phyloP scores from a whole-genome alignment of 1,140 invertebrate species.

The Aphaenogaster ashmeadi region DNA sequence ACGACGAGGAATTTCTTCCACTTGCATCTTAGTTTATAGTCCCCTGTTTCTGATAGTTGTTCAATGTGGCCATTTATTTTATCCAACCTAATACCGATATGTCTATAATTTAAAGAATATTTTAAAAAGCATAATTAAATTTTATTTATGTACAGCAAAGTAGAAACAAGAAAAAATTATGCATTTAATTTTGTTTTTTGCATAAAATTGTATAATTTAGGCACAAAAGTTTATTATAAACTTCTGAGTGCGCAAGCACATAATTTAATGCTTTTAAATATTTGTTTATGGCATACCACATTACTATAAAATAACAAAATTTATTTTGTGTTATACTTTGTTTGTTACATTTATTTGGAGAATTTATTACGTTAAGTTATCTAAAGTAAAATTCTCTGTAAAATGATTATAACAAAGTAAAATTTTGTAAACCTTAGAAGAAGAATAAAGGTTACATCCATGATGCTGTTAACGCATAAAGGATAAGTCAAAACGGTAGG shows the following conservation, averaged over 20 bases:
- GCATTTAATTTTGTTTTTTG: background rate
- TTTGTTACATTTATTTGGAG: background rate
- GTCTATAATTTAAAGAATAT: slow-evolving; percentile 14
- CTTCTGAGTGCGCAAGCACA: background rate
- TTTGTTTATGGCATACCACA: background rate
- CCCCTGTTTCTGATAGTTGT: background rate
- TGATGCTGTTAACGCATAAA: background rate
- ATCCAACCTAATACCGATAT: background rate
- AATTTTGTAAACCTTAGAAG: background rate
- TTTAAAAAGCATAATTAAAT: background rate
- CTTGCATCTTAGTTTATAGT: background rate
- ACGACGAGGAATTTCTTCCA: background rate
- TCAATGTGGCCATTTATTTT: background rate
- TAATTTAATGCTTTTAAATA: background rate
- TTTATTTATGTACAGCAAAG: background rate
- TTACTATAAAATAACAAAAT: background rate
- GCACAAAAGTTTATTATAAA: background rate
- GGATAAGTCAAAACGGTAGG: background rate
- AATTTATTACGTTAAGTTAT: background rate
- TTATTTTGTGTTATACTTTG: background rate
- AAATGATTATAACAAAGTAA: slow-evolving; percentile 1
- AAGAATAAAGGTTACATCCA: background rate
- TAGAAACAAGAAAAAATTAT: background rate
- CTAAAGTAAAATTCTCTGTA: background rate
- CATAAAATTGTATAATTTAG: background rate